Conservation (phyloP, 2,113 vertebrate genomes). For the Varanus komodoensis region DNA sequence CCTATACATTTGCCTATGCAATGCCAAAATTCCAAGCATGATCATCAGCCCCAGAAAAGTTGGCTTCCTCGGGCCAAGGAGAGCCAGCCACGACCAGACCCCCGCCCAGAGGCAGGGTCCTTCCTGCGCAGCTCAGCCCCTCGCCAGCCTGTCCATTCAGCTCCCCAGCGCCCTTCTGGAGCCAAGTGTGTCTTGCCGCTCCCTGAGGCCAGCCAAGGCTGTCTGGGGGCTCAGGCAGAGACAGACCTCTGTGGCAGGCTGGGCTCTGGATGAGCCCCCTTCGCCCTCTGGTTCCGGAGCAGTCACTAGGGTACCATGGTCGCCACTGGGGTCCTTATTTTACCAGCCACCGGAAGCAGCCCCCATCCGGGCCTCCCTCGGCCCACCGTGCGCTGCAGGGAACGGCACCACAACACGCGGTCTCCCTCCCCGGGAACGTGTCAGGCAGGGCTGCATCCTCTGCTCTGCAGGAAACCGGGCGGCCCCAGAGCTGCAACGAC, state of each 20-base stretch:
- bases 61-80: not conserved
- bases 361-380: not conserved
- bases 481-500: not conserved
- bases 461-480: not conserved
- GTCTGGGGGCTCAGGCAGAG: not conserved
- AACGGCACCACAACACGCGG: no score
- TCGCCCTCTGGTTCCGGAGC: not conserved
- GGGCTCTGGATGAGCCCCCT: not conserved
- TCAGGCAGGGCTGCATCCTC: no score
- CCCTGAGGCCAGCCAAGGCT: not conserved
- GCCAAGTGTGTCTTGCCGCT: not conserved
- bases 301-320: not conserved
- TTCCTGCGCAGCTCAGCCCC: not conserved
- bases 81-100: not conserved
- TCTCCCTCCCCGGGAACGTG: no score
- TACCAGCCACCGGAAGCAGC: not conserved
- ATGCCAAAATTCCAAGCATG: not conserved
- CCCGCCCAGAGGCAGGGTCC: not conserved
- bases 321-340: not conserved
- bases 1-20: no score
- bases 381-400: no score
- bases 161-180: not conserved
- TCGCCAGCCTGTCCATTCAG: not conserved
- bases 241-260: not conserved
- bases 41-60: no score